These are phyloP conservation scores for Gymnobelideus leadbeateri DNA, from an alignment of 2,113 vertebrate genomes.

Conservation along the genomic window DNA sequence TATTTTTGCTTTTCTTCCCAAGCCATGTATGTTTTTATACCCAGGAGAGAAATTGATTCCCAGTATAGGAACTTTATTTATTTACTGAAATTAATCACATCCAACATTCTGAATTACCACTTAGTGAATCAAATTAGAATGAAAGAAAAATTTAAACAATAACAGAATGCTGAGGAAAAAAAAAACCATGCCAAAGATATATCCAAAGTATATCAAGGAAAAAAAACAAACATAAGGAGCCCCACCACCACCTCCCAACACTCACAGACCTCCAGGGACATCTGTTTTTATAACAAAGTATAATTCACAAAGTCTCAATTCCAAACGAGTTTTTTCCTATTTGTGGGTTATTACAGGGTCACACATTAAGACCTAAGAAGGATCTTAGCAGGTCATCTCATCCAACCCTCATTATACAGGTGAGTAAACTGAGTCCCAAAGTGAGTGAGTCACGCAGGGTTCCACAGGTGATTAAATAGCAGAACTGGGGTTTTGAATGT, in stretches of 20 bases:
- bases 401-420: neutral
- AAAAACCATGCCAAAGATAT: neutral
- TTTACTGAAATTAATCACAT: constrained; percentile 50
- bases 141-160: neutral
- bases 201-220: neutral
- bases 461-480: neutral
- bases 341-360: neutral
- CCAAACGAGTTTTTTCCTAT: neutral
- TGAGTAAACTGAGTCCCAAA: neutral
- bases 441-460: neutral
- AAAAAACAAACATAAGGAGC: neutral
- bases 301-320: neutral
- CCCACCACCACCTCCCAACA: neutral
- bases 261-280: neutral
- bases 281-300: neutral
- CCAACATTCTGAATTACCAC: constrained; percentile 37
- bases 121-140: constrained; percentile 37
- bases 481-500: neutral
- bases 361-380: neutral
- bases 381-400: neutral
- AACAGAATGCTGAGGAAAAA: neutral
- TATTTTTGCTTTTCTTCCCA: neutral
- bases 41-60: constrained; percentile 27
- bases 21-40: constrained; percentile 2
- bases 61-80: constrained; percentile 24